Evolutionary conservation across 37 sponge, comb jelly and placozoan genomes (phyloP).

Genomic region (Beroe forskalii): DNA sequence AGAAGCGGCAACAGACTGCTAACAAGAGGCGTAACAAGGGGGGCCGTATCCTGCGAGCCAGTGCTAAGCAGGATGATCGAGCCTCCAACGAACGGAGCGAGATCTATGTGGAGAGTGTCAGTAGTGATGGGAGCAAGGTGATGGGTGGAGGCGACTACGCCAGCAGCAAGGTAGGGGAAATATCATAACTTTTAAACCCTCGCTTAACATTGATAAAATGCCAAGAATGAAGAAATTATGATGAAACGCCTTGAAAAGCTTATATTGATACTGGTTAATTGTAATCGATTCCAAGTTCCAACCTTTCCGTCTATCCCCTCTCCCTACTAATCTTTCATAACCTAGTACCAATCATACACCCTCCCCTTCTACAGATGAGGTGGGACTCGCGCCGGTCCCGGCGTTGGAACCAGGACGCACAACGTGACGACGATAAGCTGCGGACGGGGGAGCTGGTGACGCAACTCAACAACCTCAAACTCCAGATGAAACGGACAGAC

Average conservation of each 20-base stretch:
- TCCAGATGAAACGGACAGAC: conserved; percentile 29
- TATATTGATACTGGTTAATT: too few species aligned
- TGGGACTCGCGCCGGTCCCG: conserved; percentile 33
- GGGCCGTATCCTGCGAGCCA: neutral
- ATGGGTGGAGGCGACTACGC: conserved; percentile 58
- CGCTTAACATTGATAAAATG: too few species aligned
- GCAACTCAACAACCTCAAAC: conserved; percentile 24
- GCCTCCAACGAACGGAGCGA: conserved; percentile 3
- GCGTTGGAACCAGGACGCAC: conserved; percentile 51
- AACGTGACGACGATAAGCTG: conserved; percentile 26
- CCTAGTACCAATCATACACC: too few species aligned
- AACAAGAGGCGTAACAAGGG: conserved; percentile 2
- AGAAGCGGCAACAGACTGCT: conserved; percentile 14
- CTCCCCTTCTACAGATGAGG: conserved; percentile 5
- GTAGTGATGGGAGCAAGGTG: conserved; percentile 46
- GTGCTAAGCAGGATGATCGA: conserved; percentile 7
- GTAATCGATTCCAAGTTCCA: too few species aligned
- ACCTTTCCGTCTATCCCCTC: too few species aligned
- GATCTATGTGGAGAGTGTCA: conserved; percentile 51
- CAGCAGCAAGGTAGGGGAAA: conserved; percentile 55
- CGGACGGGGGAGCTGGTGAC: conserved; percentile 16
- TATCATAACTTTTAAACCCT: too few species aligned
- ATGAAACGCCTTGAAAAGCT: too few species aligned
- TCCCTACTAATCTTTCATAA: too few species aligned
- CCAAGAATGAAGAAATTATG: too few species aligned